Base-by-base conservation (phyloP, 2,113 vertebrate genomes). In the Sapajus apella region DNA sequence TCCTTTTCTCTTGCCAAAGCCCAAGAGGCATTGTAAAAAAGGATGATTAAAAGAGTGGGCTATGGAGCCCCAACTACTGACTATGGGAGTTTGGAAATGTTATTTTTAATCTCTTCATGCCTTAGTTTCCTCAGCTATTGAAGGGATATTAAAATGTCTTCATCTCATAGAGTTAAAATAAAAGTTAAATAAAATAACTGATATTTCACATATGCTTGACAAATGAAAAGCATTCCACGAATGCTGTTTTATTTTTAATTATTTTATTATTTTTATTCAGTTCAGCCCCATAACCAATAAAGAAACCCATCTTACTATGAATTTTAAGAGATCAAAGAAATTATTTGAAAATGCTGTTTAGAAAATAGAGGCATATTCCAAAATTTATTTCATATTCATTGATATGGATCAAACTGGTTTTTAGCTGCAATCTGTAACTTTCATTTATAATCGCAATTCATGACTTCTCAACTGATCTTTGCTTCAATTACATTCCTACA, bases 261-360 rank as follows among this genome's bases (percentile, higher is more conserved):
- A 83, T 80, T 55, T 80, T 82, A 83, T 47, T 91, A 92, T 92
- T 96, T 95, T 93, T 35, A 83, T 82, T 96, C 88, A 75, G 58
- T 86, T 97, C 43, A 27, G 23, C 70, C 5, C 25, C 14, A 45
- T 89, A 86, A 82, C 14, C 58, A 94, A 55, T 47, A 90, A 96
- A 90, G 18, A 25, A 17, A 76, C n/a, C 87, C 13, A n/a, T 94
- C n/a, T 76, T 91, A 16, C 87, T 95, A n/a, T 21, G 58, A 94
- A 58, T 96, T 96, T 12, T 45, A 92, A 95, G 76, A 85, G 81
- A 68, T 61, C 56, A 95, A 95, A 68, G 6, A 83, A 87, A 89
- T 84, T 94, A 16, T 81, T 80, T 89, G 66, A 55, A 91, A 96
- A 50, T 40, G 86, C 30, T 89, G 20, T 93, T 89, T 81, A 35